These are phyloP conservation scores for Neomonachus schauinslandi DNA, from an alignment of 2,113 vertebrate species.

Conservation along the genomic window DNA sequence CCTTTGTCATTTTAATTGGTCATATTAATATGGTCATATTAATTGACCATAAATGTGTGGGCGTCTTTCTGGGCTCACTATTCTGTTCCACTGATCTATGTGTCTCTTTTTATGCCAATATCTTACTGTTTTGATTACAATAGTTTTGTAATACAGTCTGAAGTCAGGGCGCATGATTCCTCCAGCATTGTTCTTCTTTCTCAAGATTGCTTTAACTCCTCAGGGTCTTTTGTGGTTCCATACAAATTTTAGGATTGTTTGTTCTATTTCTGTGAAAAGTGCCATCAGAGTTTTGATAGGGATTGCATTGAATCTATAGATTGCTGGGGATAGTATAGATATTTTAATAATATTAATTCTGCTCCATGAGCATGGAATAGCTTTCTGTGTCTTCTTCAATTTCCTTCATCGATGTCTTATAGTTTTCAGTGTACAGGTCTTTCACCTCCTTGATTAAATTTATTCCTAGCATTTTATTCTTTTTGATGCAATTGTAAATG, in stretches of 20 bases:
- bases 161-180: neutral
- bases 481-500: neutral
- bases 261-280: neutral
- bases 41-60: neutral
- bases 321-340: neutral
- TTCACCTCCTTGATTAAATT: neutral
- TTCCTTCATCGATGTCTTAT: neutral
- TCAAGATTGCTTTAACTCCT: neutral
- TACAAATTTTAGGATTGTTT: neutral
- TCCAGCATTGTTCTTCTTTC: neutral
- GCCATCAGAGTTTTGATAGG: neutral
- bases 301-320: neutral
- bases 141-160: neutral
- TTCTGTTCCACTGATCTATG: neutral
- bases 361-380: neutral
- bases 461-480: neutral
- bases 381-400: neutral
- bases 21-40: too few species aligned
- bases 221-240: neutral
- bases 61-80: neutral
- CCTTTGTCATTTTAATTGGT: neutral
- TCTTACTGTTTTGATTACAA: neutral
- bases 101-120: neutral
- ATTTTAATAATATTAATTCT: constrained; percentile 34
- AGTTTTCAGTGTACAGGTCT: neutral